phyloP scores from a whole-genome alignment of 1,140 invertebrate species.

The Chelonus insularis region DNA sequence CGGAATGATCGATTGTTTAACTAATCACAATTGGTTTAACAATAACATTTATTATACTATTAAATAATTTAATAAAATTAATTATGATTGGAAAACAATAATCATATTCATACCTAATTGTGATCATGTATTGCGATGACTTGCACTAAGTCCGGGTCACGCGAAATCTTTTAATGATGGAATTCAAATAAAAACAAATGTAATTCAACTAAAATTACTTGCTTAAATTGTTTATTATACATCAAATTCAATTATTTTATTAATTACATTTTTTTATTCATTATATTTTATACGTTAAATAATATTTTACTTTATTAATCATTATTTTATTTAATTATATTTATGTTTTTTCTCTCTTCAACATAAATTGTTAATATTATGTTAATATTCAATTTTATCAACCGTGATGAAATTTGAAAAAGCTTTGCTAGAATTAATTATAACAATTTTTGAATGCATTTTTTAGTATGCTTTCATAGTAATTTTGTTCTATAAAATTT shows the following conservation, averaged over 20 bases:
- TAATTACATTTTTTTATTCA: constrained; percentile 34
- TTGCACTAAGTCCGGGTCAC: constrained; percentile 58
- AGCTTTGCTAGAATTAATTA: too few species aligned
- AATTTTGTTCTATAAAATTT: too few species aligned
- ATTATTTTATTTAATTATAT: too few species aligned
- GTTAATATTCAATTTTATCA: too few species aligned
- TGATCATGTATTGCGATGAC: constrained; percentile 59
- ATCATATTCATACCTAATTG: constrained; percentile 47
- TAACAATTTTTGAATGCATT: too few species aligned
- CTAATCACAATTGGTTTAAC: constrained; percentile 48
- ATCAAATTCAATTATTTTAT: constrained; percentile 41
- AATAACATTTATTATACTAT: constrained; percentile 51
- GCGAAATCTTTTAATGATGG: constrained; percentile 58
- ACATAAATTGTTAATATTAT: too few species aligned
- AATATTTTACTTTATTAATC: neutral
- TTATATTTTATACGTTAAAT: neutral
- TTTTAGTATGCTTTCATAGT: too few species aligned
- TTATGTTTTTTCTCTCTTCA: too few species aligned
- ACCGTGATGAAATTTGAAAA: too few species aligned
- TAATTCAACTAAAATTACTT: constrained; percentile 57
- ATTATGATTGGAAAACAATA: constrained; percentile 50
- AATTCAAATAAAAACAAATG: constrained; percentile 61
- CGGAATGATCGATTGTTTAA: constrained; percentile 43
- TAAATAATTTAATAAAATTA: constrained; percentile 45
- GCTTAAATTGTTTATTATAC: constrained; percentile 56